Conservation (phyloP, 2,797 vertebrate genomes). For the Microcaecilia unicolor region DNA sequence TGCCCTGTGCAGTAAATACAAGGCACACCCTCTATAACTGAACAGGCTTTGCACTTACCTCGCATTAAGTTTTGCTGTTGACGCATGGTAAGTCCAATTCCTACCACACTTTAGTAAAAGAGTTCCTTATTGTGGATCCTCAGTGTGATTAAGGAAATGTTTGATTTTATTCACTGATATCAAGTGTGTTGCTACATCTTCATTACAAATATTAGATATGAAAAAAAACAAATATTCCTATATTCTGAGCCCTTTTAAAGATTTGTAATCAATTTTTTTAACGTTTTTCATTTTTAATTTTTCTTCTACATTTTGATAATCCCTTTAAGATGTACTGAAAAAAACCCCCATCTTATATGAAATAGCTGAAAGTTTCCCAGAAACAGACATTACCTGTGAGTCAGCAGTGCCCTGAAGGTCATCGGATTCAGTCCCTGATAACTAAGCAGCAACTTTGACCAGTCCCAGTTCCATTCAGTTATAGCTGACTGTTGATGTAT, state of each 20-base stretch:
- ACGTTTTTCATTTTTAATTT: neutral
- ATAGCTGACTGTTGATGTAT: slow-evolving; percentile 83
- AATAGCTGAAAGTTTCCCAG: neutral
- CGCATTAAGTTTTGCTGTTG: too few species aligned
- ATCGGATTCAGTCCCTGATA: slow-evolving; percentile 69
- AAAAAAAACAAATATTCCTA: neutral
- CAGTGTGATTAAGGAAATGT: too few species aligned
- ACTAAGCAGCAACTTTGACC: slow-evolving; percentile 75
- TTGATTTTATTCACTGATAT: too few species aligned
- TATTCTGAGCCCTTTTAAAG: too few species aligned
- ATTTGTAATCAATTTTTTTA: slow-evolving; percentile 2
- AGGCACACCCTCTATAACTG: too few species aligned
- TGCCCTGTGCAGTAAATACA: too few species aligned
- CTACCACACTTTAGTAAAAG: too few species aligned
- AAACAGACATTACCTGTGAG: slow-evolving; percentile 83
- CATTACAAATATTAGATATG: neutral
- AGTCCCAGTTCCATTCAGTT: slow-evolving; percentile 81
- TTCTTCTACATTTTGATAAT: neutral
- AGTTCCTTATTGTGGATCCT: too few species aligned
- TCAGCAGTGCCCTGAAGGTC: slow-evolving; percentile 79
- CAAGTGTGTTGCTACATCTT: too few species aligned
- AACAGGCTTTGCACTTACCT: too few species aligned
- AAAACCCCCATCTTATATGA: neutral
- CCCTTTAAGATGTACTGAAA: neutral
- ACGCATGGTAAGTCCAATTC: too few species aligned